Base-by-base conservation (phyloP, 2,113 vertebrate species). In the Aplodontia rufa region DNA sequence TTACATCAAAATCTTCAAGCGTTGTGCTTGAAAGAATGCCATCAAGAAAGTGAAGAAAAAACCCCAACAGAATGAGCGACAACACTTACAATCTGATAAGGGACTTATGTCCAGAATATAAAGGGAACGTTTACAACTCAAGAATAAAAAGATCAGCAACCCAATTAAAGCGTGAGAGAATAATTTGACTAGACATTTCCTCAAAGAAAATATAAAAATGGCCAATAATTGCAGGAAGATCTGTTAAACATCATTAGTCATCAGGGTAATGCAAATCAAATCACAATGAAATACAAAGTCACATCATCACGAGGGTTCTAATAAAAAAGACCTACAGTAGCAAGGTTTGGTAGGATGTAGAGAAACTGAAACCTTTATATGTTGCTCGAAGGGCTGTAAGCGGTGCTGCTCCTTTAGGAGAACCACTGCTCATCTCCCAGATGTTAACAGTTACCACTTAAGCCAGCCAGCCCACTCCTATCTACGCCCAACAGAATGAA, bases 131-230 rank as follows among this genome's bases (percentile, higher is more conserved):
- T 75, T n/a, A 84, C 3, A 84, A 75, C 30, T 82, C 66, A 71
- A 69, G 51, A 93, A 32, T 71, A 82, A 89, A 89, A 94, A 72
- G 55, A 84, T 16, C 85, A 72, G 47, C 66, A 82, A 86, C 13
- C 51, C 78, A 74, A 42, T 78, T 64, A 37, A 96, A 93, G 79
- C 89, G 62, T n/a, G 28, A 55, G 42, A 24, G 80, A 87, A 62
- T 35, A 49, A 90, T 17, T 17, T 10, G 26, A 53, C 58, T 1
- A 82, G 79, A 83, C 11, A 16, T 32, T 84, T 82, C 58, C 91
- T 74, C 79, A 83, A 69, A 91, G 58, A 75, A 91, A 87, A 83
- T 32, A 45, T 8, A 79, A n/a, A 79, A 82, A n/a, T n/a, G n/a
- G n/a, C n/a, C 78, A 94, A 22, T 17, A 71, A 75, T 45, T 30